A percentile compares a stretch with the other conserved stretches of the same genome.
These are phyloP conservation scores for Tetraodon nigroviridis DNA, from an alignment of 2,113 vertebrate genomes.

Conservation along the genomic window DNA sequence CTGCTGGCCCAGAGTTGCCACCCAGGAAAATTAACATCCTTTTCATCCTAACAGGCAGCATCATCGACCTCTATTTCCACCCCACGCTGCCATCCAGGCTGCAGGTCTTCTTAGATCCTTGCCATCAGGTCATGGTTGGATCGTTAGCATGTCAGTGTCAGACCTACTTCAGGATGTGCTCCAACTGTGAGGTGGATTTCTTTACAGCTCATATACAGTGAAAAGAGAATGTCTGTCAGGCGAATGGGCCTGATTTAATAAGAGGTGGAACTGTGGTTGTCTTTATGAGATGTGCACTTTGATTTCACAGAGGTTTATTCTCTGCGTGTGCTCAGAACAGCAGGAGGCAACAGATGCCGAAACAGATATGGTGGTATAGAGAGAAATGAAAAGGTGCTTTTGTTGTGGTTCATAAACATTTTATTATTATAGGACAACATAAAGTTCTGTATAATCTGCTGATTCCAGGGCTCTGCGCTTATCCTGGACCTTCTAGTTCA, in stretches of 20 bases:
- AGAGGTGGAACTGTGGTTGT: conserved; percentile 1
- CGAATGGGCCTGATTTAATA: conserved; percentile 19
- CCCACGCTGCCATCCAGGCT: not conserved
- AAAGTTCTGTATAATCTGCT: too few relatives aligned
- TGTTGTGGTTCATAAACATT: too few relatives aligned
- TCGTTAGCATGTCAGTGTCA: conserved; percentile 35
- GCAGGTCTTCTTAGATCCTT: conserved; percentile 34
- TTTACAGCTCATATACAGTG: conserved; percentile 15
- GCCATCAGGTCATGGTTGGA: conserved; percentile 32
- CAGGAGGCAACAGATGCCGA: not conserved
- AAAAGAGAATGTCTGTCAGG: conserved; percentile 5
- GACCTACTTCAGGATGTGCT: conserved; percentile 25
- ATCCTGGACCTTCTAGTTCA: too few relatives aligned
- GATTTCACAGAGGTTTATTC: too few relatives aligned
- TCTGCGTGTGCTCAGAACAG: not conserved
- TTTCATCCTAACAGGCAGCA: not conserved
- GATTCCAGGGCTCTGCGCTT: too few relatives aligned
- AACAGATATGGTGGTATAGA: too few relatives aligned
- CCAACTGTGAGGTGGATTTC: conserved; percentile 31
- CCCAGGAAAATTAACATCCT: not conserved
- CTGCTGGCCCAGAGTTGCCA: not conserved
- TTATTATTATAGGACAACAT: too few relatives aligned
- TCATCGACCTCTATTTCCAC: not conserved
- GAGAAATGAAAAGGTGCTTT: too few relatives aligned
- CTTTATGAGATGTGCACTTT: too few relatives aligned